These are phyloP conservation scores for Schizopygopsis pylzovi DNA, from an alignment of 2,797 vertebrate genomes.

Conservation along the genomic window DNA sequence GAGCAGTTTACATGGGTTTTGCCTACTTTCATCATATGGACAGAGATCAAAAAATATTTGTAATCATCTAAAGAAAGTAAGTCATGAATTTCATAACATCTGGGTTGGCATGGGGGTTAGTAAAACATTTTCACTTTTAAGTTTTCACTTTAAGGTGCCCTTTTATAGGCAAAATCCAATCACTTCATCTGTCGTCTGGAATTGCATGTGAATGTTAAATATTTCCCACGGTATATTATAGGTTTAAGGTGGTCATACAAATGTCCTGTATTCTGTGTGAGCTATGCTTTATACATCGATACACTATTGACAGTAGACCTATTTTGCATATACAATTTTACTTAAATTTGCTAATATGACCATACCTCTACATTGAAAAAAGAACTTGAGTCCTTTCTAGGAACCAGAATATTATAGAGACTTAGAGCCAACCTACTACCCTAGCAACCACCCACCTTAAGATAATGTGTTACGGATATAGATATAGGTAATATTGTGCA, in stretches of 20 bases:
- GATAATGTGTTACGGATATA: background rate
- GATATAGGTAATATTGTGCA: background rate
- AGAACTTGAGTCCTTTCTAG: background rate
- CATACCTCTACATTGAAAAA: background rate
- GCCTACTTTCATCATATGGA: background rate
- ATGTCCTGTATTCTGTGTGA: no score
- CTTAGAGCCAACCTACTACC: background rate
- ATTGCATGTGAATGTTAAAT: background rate
- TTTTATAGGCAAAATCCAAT: background rate
- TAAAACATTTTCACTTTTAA: background rate
- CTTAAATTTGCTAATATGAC: background rate
- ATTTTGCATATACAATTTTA: background rate
- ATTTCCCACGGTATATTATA: background rate
- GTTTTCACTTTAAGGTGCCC: background rate
- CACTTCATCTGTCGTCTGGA: background rate
- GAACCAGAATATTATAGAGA: background rate
- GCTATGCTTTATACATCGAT: background rate
- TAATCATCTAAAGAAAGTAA: background rate
- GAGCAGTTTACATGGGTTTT: no score
- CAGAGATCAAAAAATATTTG: background rate
- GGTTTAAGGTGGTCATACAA: background rate
- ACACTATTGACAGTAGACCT: background rate
- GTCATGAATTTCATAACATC: background rate
- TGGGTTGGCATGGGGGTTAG: background rate
- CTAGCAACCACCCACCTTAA: background rate